phyloP scores from a whole-genome alignment of 2,797 vertebrate species.

The Gouania willdenowi region DNA sequence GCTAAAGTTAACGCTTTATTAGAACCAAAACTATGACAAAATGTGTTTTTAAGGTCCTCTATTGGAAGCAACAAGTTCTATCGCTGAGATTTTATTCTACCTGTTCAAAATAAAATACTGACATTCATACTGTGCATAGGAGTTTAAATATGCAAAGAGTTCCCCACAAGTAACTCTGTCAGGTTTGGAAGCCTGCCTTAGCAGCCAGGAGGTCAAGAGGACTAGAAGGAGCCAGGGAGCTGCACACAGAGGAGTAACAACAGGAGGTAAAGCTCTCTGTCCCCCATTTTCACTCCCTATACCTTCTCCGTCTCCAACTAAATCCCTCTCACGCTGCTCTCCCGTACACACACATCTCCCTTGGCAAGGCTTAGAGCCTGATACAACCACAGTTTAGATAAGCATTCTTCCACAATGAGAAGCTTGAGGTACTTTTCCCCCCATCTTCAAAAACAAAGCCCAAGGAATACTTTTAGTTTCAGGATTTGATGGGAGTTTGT shows the following conservation, averaged over 20 bases:
- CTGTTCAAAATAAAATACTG: too few species aligned
- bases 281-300: slow-evolving; percentile 29
- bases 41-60: too few species aligned
- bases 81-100: too few species aligned
- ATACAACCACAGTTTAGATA: slow-evolving; percentile 67
- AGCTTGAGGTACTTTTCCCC: slow-evolving; percentile 18
- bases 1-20: too few species aligned
- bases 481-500: slow-evolving; percentile 63
- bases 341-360: slow-evolving; percentile 4
- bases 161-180: slow-evolving; percentile 5
- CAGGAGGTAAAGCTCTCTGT: slow-evolving; percentile 24
- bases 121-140: too few species aligned
- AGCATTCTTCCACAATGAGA: slow-evolving; percentile 70
- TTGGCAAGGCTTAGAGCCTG: slow-evolving; percentile 50
- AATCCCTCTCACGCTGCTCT: slow-evolving; percentile 1
- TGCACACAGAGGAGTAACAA: slow-evolving; percentile 15
- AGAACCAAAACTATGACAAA: too few species aligned
- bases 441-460: slow-evolving; percentile 41
- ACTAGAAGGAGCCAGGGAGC: slow-evolving; percentile 17
- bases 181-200: slow-evolving; percentile 17
- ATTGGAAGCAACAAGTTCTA: too few species aligned
- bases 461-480: slow-evolving; percentile 53
- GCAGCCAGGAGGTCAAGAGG: not conserved
- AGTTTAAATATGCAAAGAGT: too few species aligned
- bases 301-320: slow-evolving; percentile 20